phyloP scores from a whole-genome alignment of 30 jellyfish, hydroid and myxozoan species.

The Hydra vulgaris region DNA sequence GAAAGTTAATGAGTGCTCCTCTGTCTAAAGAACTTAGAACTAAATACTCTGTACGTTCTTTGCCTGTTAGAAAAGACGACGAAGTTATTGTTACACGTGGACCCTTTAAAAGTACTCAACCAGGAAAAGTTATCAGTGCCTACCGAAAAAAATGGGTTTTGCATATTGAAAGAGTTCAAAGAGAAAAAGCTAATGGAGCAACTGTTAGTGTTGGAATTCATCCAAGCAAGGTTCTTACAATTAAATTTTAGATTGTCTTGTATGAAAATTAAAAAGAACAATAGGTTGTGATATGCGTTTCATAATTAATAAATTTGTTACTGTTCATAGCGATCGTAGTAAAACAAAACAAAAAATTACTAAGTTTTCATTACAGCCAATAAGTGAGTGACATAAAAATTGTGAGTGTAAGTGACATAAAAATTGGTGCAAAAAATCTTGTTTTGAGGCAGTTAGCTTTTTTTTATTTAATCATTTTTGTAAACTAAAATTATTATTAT shows the following conservation, averaged over 20 bases:
- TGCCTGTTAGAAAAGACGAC: slow-evolving; percentile 98
- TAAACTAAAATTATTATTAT: too few relatives aligned
- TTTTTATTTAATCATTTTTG: too few relatives aligned
- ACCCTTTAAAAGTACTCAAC: slow-evolving; percentile 73
- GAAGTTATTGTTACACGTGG: slow-evolving; percentile 96
- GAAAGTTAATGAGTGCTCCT: slow-evolving; percentile 96
- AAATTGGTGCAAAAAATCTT: too few relatives aligned
- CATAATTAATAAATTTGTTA: too few relatives aligned
- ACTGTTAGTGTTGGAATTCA: slow-evolving; percentile 91
- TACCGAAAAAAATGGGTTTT: slow-evolving; percentile 86
- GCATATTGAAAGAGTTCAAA: slow-evolving; percentile 74
- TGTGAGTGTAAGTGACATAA: too few relatives aligned
- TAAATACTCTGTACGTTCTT: slow-evolving; percentile 76
- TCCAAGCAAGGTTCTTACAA: slow-evolving; percentile 77
- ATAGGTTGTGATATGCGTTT: too few relatives aligned
- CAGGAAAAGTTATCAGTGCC: slow-evolving; percentile 88
- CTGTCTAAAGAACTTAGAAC: slow-evolving; percentile 85
- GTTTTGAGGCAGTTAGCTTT: too few relatives aligned
- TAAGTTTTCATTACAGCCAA: too few relatives aligned
- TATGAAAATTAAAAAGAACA: too few relatives aligned
- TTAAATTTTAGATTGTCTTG: background rate
- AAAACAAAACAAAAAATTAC: too few relatives aligned
- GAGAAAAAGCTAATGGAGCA: slow-evolving; percentile 97
- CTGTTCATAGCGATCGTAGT: too few relatives aligned
- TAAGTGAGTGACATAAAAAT: too few relatives aligned